These are phyloP conservation scores for Rhimphoctona megacephalus DNA, from an alignment of 2,888 invertebrate species.

Conservation along the genomic window DNA sequence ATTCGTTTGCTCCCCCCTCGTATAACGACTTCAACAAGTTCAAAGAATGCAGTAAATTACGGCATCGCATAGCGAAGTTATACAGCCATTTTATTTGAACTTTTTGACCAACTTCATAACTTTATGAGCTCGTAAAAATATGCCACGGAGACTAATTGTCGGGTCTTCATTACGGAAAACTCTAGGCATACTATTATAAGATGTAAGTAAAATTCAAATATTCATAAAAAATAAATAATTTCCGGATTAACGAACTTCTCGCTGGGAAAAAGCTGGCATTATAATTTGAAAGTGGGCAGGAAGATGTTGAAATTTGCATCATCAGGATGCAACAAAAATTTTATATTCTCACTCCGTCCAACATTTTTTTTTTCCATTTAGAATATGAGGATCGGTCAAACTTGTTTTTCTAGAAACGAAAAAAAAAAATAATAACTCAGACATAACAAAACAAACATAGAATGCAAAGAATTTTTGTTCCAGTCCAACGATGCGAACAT, in stretches of 20 bases:
- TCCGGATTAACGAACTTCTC: not conserved
- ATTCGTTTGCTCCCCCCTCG: conserved; percentile 24
- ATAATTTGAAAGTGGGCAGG: not conserved
- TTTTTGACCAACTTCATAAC: not conserved
- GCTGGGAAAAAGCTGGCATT: not conserved
- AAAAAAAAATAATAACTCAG: not conserved
- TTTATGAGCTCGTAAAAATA: conserved; percentile 3
- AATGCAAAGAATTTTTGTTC: not conserved
- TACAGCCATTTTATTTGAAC: conserved; percentile 8
- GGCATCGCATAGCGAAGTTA: not conserved
- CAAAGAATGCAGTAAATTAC: conserved; percentile 21
- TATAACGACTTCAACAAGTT: conserved; percentile 30
- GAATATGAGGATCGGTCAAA: not conserved
- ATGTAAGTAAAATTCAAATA: not conserved
- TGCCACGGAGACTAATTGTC: not conserved
- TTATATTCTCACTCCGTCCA: not conserved
- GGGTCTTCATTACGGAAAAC: not conserved
- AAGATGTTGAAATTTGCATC: not conserved
- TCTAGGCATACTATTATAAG: not conserved
- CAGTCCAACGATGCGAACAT: not conserved
- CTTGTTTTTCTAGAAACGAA: not conserved
- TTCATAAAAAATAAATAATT: not conserved
- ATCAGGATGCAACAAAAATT: not conserved
- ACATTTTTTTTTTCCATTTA: not conserved
- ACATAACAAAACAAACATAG: not conserved